Base-by-base conservation (phyloP, 92 coral and sea anemone genomes). In the Zoanthus solanderi region DNA sequence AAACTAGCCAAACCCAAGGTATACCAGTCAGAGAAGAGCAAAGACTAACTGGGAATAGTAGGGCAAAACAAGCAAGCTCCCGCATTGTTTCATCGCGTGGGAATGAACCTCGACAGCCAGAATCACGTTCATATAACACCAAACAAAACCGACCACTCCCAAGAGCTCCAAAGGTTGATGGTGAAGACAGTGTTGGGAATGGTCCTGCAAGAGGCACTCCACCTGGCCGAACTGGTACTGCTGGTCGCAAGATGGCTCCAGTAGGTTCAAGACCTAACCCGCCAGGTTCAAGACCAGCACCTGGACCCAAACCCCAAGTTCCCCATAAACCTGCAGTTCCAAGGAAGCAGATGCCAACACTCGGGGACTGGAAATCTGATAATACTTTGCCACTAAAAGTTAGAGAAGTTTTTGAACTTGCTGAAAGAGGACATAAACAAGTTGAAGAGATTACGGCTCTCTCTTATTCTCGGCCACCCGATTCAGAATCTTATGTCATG, bases 271-370 rank as follows among this genome's bases (percentile, higher is more conserved):
- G 67, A 18, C 75, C 87, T 53, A 53, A 31, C 45, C 44, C 82
- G 14, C 66, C 90, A 11, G 78, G 31, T 48, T 60, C 79, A 12
- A 90, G 83, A 52, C 91, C 87, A 6, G 68, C 85, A 0, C 71
- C 84, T 4, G 92, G 93, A n/a, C 90, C 87, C 71, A 95, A 90
- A 81, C 99, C 99, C 23, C 93, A 85, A 82, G 90, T 91, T 12
- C 98, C 96, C 1, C 68, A 65, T 47, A 97, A 97, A 77, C 99
- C 99, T 56, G 88, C 85, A 18, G 34, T 91, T 5, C 91, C 98
- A 7, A 91, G 69, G 71, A 93, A 90, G 69, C 90, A 93, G 4
- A 44, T 76, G 50, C 58, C 78, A 3, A 57, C 89, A n/a, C 76
- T 90, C 0, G 89, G 92, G 6, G 88, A 86, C 58, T 86, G 76